Base-by-base conservation (phyloP, 2,113 vertebrate genomes). In the Calidris pygmaea region DNA sequence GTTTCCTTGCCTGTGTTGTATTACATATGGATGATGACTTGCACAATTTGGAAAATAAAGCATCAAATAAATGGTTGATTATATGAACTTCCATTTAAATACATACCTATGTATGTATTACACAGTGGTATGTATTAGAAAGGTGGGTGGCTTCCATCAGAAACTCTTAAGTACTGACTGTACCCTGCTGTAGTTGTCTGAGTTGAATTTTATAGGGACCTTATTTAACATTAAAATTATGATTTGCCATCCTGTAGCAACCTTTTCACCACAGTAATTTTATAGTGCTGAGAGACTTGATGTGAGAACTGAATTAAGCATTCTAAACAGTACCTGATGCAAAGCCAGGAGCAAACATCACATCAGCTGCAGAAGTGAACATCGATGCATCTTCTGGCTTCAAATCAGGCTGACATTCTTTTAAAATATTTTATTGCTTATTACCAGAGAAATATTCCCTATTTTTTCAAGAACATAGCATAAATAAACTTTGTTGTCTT, bases 81-180 rank as follows among this genome's bases (percentile, higher is more conserved):
- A 4, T 9, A 20, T 27, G 5, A 63, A 72, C 27, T 58, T 60
- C 21, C 2, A 12, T 35, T 77, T 85, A 11, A 43, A 66, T 34
- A 43, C 10, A 12, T 16, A 17, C 2, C 3, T 5, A 3, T 4
- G 4, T 56, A 2, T 23, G 1, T 21, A 29, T 45, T 1, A 4
- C 10, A 16, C 12, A 4, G 1, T 15, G 39, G 35, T 24, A 10
- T 75, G 50, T 30, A 4, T 23, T 85, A 47, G 43, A 37, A 67
- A 12, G 30, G 30, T 20, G 53, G 14, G 12, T 58, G 43, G 12
- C 48, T 73, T 82, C 55, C 5, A 2, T 37, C 8, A 81, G 41
- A 30, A 82, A 14, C 41, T 37, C 17, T 43, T 52, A 14, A 73
- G 55, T 55, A 17, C 37, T 70, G 71, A 27, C 26, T 3, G 0